These are phyloP conservation scores for Troilus luridus DNA, from an alignment of 2,888 invertebrate genomes.

Conservation along the genomic window DNA sequence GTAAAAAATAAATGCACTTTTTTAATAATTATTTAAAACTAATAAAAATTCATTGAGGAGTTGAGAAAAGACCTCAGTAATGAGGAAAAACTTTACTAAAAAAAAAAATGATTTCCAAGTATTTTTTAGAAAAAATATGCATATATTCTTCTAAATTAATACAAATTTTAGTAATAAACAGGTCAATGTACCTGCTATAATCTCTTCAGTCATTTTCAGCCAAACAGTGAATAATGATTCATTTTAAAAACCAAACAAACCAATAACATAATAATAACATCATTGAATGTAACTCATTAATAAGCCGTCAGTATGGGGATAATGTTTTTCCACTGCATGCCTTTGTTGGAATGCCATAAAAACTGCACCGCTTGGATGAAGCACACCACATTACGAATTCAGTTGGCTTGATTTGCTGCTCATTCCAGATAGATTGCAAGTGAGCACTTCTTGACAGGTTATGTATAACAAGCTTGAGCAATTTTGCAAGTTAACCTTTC, in stretches of 20 bases:
- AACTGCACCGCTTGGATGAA: not conserved
- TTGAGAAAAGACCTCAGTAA: too few species aligned
- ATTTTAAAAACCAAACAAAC: not conserved
- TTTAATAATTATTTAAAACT: too few species aligned
- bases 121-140: too few species aligned
- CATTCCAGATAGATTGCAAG: not conserved
- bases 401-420: not conserved
- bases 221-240: not conserved
- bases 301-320: not conserved
- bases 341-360: not conserved
- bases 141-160: too few species aligned
- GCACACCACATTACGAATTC: not conserved
- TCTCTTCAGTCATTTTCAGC: too few species aligned
- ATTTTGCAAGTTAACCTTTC: conserved; percentile 1
- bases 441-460: not conserved
- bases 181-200: too few species aligned
- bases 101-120: too few species aligned
- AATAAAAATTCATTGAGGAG: too few species aligned
- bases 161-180: too few species aligned
- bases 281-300: not conserved
- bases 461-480: not conserved
- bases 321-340: not conserved
- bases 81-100: too few species aligned
- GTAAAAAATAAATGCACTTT: too few species aligned
- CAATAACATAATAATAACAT: not conserved